Evolutionary conservation across 2,888 invertebrate species (phyloP).

Genomic region (Dromius quadrimaculatus): DNA sequence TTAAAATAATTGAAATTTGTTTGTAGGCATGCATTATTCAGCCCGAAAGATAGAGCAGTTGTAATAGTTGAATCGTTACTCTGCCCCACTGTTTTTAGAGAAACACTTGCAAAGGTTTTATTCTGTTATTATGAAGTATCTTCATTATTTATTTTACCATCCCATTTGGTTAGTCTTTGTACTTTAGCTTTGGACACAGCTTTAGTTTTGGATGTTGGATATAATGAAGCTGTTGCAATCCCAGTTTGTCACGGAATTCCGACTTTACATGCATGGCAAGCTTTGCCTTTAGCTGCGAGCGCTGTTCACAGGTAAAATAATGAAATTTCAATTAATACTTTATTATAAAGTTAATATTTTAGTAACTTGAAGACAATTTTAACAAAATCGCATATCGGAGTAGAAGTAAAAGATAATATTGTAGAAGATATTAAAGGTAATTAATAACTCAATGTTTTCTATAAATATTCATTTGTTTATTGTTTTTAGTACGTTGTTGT

Average conservation of each 20-base stretch:
- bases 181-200: slow-evolving; percentile 86
- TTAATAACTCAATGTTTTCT: background rate
- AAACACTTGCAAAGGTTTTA: slow-evolving; percentile 91
- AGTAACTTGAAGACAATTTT: slow-evolving; percentile 65
- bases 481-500: slow-evolving; percentile 80
- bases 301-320: slow-evolving; percentile 73
- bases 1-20: slow-evolving; percentile 2
- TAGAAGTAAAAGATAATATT: slow-evolving; percentile 69
- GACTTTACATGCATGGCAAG: slow-evolving; percentile 85
- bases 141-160: slow-evolving; percentile 76
- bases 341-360: slow-evolving; percentile 43
- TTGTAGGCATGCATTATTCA: slow-evolving; percentile 85
- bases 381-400: slow-evolving; percentile 66
- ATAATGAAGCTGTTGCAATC: slow-evolving; percentile 82
- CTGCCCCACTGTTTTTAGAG: slow-evolving; percentile 83
- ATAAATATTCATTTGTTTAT: slow-evolving; percentile 25
- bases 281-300: slow-evolving; percentile 81
- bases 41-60: slow-evolving; percentile 92
- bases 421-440: slow-evolving; percentile 83
- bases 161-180: slow-evolving; percentile 85
- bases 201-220: slow-evolving; percentile 90
- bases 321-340: slow-evolving; percentile 10
- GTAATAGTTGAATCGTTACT: slow-evolving; percentile 93
- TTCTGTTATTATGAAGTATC: slow-evolving; percentile 92
- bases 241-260: slow-evolving; percentile 91